phyloP scores from a whole-genome alignment of 2,888 invertebrate species.

The Pheosia gnoma region DNA sequence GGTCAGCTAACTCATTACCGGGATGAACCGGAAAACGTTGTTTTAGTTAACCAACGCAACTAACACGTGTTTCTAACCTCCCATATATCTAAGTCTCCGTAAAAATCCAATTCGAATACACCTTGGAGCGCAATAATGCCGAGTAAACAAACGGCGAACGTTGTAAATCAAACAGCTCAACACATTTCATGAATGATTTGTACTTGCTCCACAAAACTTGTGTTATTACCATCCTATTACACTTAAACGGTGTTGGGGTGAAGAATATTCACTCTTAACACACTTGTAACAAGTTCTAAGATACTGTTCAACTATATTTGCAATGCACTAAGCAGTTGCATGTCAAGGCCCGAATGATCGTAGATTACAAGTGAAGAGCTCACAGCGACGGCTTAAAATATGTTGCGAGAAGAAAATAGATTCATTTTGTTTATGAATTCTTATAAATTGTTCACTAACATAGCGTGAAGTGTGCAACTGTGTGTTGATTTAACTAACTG shows the following conservation, averaged over 20 bases:
- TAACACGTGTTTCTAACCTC: constrained; percentile 16
- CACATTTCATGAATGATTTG: constrained; percentile 71
- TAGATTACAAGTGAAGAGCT: constrained; percentile 46
- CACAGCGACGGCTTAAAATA: constrained; percentile 38
- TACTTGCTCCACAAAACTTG: constrained; percentile 58
- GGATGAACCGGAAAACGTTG: neutral
- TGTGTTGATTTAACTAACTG: constrained; percentile 26
- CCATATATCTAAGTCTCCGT: constrained; percentile 23
- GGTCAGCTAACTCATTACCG: neutral
- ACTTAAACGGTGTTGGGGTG: neutral
- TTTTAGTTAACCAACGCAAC: neutral
- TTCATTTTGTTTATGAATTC: constrained; percentile 30
- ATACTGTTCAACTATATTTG: constrained; percentile 22
- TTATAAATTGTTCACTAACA: constrained; percentile 29
- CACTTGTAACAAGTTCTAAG: constrained; percentile 29
- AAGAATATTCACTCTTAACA: constrained; percentile 31
- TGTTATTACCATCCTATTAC: constrained; percentile 36
- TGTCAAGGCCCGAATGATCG: constrained; percentile 57
- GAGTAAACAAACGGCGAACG: constrained; percentile 47
- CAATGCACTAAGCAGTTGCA: constrained; percentile 46
- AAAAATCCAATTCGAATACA: constrained; percentile 39
- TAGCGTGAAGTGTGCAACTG: constrained; percentile 23
- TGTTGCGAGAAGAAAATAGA: constrained; percentile 26
- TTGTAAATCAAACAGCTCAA: constrained; percentile 58
- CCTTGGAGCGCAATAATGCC: constrained; percentile 47